A percentile compares a stretch with the other conserved stretches of the same genome.
Evolutionary conservation across 2,888 invertebrate species (phyloP).

Genomic region (Aporophyla lueneburgensis): DNA sequence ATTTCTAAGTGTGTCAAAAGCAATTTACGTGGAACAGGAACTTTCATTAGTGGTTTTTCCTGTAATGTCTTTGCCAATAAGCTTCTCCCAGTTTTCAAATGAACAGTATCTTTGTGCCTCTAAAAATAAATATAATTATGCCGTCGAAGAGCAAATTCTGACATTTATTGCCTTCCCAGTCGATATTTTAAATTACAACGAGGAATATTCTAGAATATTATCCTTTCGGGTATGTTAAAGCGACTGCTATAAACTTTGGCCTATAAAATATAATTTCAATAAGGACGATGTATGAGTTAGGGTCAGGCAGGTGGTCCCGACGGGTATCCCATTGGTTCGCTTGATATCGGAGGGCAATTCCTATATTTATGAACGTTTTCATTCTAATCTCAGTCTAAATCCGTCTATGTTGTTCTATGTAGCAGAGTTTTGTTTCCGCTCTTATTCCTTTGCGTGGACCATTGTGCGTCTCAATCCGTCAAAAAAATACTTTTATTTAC

Average conservation of each 20-base stretch:
- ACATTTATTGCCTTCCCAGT: background rate
- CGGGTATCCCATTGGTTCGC: background rate
- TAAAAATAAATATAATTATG: background rate
- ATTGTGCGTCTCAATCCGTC: no score
- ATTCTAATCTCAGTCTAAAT: background rate
- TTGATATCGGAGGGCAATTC: background rate
- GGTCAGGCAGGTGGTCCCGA: constrained; percentile 9
- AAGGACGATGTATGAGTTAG: constrained; percentile 6
- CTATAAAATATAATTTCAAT: constrained; percentile 41
- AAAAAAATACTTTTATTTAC: background rate
- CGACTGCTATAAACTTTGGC: constrained; percentile 24
- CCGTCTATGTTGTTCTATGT: no score
- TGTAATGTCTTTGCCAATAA: background rate
- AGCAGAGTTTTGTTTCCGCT: no score
- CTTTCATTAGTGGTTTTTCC: background rate
- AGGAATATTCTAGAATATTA: constrained; percentile 19
- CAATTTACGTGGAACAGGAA: constrained; percentile 4
- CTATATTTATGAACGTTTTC: background rate
- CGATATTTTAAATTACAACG: constrained; percentile 16
- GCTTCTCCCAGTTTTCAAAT: no score
- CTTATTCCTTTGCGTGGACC: no score
- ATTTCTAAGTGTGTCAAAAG: background rate
- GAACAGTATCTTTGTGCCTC: background rate
- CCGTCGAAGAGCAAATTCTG: background rate
- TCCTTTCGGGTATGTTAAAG: background rate